A percentile compares a stretch with the other conserved stretches of the same genome.
These are phyloP conservation scores for Synergus laeviventris DNA, from an alignment of 2,888 invertebrate genomes.

Conservation along the genomic window DNA sequence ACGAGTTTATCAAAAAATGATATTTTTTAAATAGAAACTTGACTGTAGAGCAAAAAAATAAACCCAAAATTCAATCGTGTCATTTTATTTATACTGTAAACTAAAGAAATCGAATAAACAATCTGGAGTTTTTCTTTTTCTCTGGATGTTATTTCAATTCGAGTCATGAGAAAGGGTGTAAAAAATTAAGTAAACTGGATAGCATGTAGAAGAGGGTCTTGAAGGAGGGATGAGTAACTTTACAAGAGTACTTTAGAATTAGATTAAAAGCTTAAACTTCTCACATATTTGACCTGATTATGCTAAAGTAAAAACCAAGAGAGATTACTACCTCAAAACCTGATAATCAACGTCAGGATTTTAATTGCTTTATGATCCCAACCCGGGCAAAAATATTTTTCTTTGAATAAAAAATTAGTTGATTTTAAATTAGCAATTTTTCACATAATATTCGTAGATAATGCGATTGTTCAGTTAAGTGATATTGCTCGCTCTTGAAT, in stretches of 20 bases:
- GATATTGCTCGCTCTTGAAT: neutral
- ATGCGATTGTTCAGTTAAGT: neutral
- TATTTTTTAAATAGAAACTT: too few relatives aligned
- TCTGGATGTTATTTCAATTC: slow-evolving; percentile 19
- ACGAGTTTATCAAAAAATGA: too few relatives aligned
- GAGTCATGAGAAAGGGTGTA: slow-evolving; percentile 45
- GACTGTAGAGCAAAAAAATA: too few relatives aligned
- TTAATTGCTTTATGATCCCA: neutral
- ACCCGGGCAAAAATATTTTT: neutral
- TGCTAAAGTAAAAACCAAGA: neutral
- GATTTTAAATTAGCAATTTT: neutral
- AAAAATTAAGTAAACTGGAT: slow-evolving; percentile 13
- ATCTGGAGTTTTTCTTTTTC: neutral
- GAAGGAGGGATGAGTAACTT: slow-evolving; percentile 18
- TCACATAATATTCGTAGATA: neutral
- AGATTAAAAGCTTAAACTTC: slow-evolving; percentile 3
- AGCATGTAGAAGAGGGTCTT: slow-evolving; percentile 40
- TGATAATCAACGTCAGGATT: neutral
- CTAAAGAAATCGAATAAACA: too few relatives aligned
- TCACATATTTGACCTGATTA: too few relatives aligned
- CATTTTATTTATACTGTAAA: too few relatives aligned
- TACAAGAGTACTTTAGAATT: neutral
- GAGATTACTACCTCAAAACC: neutral
- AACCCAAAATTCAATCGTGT: too few relatives aligned
- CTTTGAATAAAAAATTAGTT: neutral